Conservation (phyloP, 2,888 invertebrate genomes). For the Laothoe populi region DNA sequence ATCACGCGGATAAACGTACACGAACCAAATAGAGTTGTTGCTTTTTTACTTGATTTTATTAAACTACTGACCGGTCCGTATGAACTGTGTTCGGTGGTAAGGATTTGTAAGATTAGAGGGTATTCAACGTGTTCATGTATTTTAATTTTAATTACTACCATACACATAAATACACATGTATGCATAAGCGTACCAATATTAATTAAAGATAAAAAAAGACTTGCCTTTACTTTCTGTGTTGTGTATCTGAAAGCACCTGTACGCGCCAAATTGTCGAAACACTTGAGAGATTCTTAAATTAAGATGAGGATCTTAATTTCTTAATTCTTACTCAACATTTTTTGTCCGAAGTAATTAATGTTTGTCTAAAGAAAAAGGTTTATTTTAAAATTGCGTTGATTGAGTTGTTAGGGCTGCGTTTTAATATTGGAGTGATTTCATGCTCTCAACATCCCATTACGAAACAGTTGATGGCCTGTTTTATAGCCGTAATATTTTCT, state of each 20-base stretch:
- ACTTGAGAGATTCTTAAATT: slow-evolving; percentile 60
- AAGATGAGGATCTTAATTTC: no score
- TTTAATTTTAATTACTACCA: neutral
- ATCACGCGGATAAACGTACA: slow-evolving; percentile 51
- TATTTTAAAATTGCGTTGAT: slow-evolving; percentile 79
- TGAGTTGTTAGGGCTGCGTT: slow-evolving; percentile 70
- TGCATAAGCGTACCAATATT: no score
- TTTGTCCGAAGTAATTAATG: slow-evolving; percentile 64
- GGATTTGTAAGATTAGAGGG: slow-evolving; percentile 50
- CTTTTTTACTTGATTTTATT: slow-evolving; percentile 70
- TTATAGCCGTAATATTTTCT: slow-evolving; percentile 27
- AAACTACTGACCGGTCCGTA: slow-evolving; percentile 58
- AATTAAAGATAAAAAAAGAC: no score
- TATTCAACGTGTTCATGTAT: neutral
- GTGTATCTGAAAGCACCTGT: neutral
- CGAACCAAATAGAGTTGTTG: slow-evolving; percentile 72
- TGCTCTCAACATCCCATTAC: slow-evolving; percentile 56
- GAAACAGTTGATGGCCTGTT: slow-evolving; percentile 52
- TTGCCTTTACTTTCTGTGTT: no score
- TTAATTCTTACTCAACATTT: slow-evolving; percentile 59
- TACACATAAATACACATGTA: no score
- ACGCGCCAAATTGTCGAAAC: slow-evolving; percentile 68
- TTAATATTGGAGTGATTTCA: slow-evolving; percentile 52
- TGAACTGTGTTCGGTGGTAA: slow-evolving; percentile 57
- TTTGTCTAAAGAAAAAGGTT: slow-evolving; percentile 67